These are phyloP conservation scores for Hapalemur alaotrensis DNA, from an alignment of 2,797 vertebrate species.

Conservation along the genomic window DNA sequence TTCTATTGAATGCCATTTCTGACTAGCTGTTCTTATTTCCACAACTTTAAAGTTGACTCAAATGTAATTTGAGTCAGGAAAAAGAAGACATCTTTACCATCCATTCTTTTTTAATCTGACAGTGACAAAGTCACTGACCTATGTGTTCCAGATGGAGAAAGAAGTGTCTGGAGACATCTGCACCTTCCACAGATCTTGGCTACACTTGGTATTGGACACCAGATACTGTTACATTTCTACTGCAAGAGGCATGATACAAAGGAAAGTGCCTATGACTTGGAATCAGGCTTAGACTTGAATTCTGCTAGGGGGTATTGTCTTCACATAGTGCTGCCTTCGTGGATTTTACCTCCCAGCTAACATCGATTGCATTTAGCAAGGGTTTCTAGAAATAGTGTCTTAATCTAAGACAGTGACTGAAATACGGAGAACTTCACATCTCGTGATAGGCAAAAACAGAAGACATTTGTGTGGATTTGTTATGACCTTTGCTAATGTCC, in stretches of 20 bases:
- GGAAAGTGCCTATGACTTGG: not conserved
- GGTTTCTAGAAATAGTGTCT: conserved; percentile 19
- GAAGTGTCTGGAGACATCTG: not conserved
- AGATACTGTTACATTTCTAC: not conserved
- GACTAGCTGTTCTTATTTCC: conserved; percentile 35
- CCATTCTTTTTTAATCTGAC: not conserved
- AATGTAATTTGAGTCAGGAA: conserved; percentile 41
- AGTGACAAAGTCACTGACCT: not conserved
- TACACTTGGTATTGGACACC: not conserved
- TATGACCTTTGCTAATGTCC: not conserved
- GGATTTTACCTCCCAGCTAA: not conserved
- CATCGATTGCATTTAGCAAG: not conserved
- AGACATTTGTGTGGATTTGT: not conserved
- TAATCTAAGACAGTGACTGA: conserved; percentile 6
- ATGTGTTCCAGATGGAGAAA: not conserved
- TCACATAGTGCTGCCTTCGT: not conserved
- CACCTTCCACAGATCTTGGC: not conserved
- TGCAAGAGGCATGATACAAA: not conserved
- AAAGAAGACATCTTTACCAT: conserved; percentile 15
- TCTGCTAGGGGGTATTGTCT: not conserved
- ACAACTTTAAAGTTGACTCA: not conserved
- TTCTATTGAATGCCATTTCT: conserved; percentile 36
- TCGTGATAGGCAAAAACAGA: not conserved
- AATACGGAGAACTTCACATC: not conserved
- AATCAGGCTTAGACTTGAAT: not conserved